A percentile compares a stretch with the other conserved stretches of the same genome.
These are phyloP conservation scores for Buphagus erythrorhynchus DNA, from an alignment of 2,797 vertebrate species.

Conservation along the genomic window DNA sequence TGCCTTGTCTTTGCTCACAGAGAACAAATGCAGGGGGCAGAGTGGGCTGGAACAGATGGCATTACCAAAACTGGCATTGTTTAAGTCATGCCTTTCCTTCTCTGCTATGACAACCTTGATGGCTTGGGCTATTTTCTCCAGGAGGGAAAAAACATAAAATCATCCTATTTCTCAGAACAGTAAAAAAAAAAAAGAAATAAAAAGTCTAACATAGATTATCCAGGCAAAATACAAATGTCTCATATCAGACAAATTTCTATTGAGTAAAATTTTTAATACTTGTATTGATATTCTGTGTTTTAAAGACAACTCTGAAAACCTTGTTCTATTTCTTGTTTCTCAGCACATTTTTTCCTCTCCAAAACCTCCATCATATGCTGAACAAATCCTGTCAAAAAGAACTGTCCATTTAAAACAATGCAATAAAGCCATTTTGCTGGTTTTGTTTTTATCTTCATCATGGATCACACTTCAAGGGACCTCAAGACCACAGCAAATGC, in stretches of 20 bases:
- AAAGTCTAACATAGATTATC: not conserved
- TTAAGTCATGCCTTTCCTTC: not conserved
- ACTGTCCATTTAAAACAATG: not conserved
- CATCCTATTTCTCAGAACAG: not conserved
- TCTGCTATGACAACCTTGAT: not conserved
- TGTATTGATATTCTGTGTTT: not conserved
- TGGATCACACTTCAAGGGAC: not conserved
- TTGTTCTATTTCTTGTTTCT: not conserved
- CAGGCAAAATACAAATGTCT: not conserved
- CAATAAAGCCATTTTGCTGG: not conserved
- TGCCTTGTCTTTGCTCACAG: not conserved
- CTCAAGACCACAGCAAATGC: not conserved
- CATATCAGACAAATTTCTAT: not conserved
- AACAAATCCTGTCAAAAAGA: not conserved
- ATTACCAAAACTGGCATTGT: not conserved
- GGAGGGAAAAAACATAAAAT: fast-evolving
- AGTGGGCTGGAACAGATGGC: not conserved
- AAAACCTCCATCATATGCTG: not conserved
- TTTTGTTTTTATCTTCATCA: not conserved
- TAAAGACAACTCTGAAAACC: not conserved
- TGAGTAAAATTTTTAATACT: not conserved
- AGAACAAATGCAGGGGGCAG: not conserved
- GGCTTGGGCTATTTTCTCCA: not conserved
- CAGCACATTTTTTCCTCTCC: not conserved
- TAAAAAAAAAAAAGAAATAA: not conserved